These are phyloP conservation scores for Sus scrofa DNA, from an alignment of 2,113 vertebrate species.

Conservation along the genomic window DNA sequence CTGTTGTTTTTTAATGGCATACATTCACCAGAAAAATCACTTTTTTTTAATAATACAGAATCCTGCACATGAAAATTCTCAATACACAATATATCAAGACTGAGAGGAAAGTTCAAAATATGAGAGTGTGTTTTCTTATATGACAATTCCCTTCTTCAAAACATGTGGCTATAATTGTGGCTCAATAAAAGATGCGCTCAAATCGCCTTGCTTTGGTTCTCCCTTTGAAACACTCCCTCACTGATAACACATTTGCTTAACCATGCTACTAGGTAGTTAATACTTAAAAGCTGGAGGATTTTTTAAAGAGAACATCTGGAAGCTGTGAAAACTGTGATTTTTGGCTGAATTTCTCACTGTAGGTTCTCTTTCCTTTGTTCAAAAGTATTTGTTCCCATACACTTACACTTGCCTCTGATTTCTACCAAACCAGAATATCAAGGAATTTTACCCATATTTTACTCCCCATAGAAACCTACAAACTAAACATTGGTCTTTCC, in stretches of 20 bases:
- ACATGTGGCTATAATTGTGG: background rate
- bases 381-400: background rate
- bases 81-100: background rate
- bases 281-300: background rate
- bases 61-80: background rate
- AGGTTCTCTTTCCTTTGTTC: conserved; percentile 8
- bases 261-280: background rate
- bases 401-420: background rate
- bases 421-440: background rate
- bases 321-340: background rate
- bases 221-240: conserved; percentile 16
- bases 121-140: background rate
- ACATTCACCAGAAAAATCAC: background rate
- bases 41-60: background rate
- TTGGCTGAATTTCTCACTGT: background rate
- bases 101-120: background rate
- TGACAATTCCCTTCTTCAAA: background rate
- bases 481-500: background rate
- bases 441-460: no score
- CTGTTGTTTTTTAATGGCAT: background rate
- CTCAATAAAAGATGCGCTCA: background rate
- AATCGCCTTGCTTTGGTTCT: background rate
- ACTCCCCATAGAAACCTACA: background rate
- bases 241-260: background rate
- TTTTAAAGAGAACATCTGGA: conserved; percentile 42